Evolutionary conservation across 2,888 invertebrate genomes (phyloP), one percentile per base, ranked within the genome.

Genomic region (Heliconius ethilla): DNA sequence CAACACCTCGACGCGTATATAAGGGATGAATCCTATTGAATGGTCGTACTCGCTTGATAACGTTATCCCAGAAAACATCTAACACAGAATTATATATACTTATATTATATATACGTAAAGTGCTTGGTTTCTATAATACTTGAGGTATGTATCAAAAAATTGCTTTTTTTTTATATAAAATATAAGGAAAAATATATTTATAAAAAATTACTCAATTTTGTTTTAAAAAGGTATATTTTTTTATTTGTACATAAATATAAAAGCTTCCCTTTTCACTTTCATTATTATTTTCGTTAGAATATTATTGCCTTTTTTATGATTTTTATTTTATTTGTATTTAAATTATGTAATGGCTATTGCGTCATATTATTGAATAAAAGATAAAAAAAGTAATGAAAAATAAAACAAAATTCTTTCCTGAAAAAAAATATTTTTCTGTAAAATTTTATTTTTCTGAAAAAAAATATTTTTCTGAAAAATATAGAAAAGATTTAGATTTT

Each of bases 1-100:
- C 80, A 75, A 70, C 74, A 73, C 62, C 40, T 37, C 27, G 70
- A 15, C 25, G 79, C 25, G 59, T 84, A 85, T 83, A 85, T 83
- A 85, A 84, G 84, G 83, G 84, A 78, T 82, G 77, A 79, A 78
- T 77, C 78, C 77, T 67, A 70, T 66, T 78, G 76, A 73, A 75
- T 67, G 66, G 63, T 73, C 78, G 81, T 82, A 81, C 76, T 80
- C 77, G 63, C 63, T 78, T 78, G 65, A 76, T 66, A 81, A 75
- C 78, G 37, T 67, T 75, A 79, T 77, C 69, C 78, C 78, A 69
- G 80, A 73, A 70, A 78, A 78, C 82, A 82, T 76, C 78, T 80
- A 77, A 65, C 55, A 75, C 22, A 22, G 9, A 33, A 77, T 9
- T 73, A 73, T 73, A 29, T 22, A 63, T 27, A 27, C n/a, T 59